Evolutionary conservation across 2,797 vertebrate genomes (phyloP), one percentile per base, ranked within the genome.

Genomic region (Phaenicophaeus curvirostris): DNA sequence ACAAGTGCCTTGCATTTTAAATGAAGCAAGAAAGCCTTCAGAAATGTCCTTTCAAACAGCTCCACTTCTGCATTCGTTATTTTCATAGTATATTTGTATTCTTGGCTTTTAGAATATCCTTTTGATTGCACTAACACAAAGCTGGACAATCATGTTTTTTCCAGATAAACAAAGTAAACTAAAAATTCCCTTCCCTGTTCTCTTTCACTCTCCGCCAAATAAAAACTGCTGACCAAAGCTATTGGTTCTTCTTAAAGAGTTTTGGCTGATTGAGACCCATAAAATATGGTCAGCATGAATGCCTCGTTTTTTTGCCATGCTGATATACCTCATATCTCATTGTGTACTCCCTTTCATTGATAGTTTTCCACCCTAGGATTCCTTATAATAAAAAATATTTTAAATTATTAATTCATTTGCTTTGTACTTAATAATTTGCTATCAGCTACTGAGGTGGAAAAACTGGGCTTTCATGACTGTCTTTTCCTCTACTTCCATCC

Each of bases 1-100:
- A 92, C 57, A 88, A 84, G 68, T 2, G 28, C 33, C 69, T 79
- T 66, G 74, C 30, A 33, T 95, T 91, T 95, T 86, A 96, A 92
- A 87, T 83, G 58, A 54, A 93, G 28, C 35, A 68, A 73, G 48
- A 72, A 86, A 93, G 58, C 54, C 51, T 82, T 92, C 89, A 89
- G 72, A 96, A 92, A 82, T 10, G 2, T 74, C 88, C 39, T 83
- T 92, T 91, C 67, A 71, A 73, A 74, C 53, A 51, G 13, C 63
- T 91, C 12, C 3, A 41, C 46, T 88, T 93, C 58, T 55, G 46
- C 42, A 33, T 87, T 89, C 87, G 8, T 80, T 91, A 30, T 79
- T 91, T 76, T 94, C 54, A 30, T 21, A 58, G 9, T 31, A 25
- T 87, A 58, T 57, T 85, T 87, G 37, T 69, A 61, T 85, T 77